Conservation (phyloP, 2,888 invertebrate genomes). For the Criorhina ranunculi region DNA sequence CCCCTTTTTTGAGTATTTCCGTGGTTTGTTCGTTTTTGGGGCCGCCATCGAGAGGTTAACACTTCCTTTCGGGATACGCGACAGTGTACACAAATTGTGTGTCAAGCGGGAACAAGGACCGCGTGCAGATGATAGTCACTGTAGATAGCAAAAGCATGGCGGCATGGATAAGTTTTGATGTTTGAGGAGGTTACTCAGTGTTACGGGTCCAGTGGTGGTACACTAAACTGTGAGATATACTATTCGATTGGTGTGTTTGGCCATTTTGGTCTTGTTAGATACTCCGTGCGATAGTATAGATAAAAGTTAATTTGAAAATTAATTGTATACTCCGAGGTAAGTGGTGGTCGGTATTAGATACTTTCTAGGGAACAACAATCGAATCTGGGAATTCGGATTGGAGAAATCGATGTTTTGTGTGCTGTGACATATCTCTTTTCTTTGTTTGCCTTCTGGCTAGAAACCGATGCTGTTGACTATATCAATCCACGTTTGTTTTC, state of each 20-base stretch:
- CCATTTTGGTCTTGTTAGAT: constrained; percentile 71
- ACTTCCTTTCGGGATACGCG: constrained; percentile 74
- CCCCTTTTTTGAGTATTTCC: constrained; percentile 35
- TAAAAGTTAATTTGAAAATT: constrained; percentile 76
- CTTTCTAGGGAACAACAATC: constrained; percentile 55
- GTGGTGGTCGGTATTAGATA: constrained; percentile 17
- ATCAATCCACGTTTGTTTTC: no score
- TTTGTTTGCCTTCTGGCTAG: background rate
- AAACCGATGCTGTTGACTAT: no score
- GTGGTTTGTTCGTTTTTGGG: constrained; percentile 61
- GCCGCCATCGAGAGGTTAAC: constrained; percentile 71
- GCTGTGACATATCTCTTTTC: background rate
- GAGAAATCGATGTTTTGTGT: constrained; percentile 60
- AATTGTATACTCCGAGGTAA: constrained; percentile 60
- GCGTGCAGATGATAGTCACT: constrained; percentile 73
- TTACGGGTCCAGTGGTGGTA: constrained; percentile 47
- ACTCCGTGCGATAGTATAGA: constrained; percentile 70
- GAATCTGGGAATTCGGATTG: constrained; percentile 53
- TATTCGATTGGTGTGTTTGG: constrained; percentile 60
- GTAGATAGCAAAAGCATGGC: constrained; percentile 55
- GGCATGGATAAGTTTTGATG: constrained; percentile 61
- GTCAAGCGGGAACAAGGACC: constrained; percentile 73
- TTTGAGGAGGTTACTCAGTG: constrained; percentile 44
- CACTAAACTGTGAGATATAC: constrained; percentile 68
- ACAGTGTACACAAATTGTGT: constrained; percentile 70